Conservation (phyloP, 1,140 invertebrate species). For the Pseudachorutes palmiensis region DNA sequence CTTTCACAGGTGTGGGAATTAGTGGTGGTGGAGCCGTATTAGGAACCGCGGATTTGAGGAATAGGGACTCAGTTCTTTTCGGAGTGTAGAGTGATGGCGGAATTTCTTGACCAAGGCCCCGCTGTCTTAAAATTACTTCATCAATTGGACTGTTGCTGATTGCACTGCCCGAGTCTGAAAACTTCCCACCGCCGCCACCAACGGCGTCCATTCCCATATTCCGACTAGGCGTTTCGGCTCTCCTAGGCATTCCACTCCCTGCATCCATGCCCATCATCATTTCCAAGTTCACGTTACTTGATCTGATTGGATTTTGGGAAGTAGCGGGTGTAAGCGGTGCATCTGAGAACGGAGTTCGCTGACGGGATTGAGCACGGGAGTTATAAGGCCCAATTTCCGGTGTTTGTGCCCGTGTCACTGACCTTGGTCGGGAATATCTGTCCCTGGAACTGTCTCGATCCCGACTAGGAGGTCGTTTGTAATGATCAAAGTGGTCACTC, state of each 20-base stretch:
- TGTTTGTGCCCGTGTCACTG: conserved; percentile 43
- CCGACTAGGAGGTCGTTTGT: conserved; percentile 67
- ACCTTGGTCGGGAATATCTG: conserved; percentile 42
- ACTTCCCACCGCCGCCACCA: background rate
- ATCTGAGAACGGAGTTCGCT: conserved; percentile 37
- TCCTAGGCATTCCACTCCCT: background rate
- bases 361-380: conserved; percentile 47
- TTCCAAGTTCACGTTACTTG: conserved; percentile 20
- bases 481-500: conserved; percentile 78
- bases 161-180: conserved; percentile 21
- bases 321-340: background rate
- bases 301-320: conserved; percentile 9
- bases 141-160: conserved; percentile 44
- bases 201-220: conserved; percentile 22
- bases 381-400: conserved; percentile 52
- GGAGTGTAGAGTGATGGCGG: conserved; percentile 69
- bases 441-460: conserved; percentile 71
- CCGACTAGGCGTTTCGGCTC: conserved; percentile 32
- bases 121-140: conserved; percentile 65
- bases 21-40: conserved; percentile 25
- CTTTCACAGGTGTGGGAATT: conserved; percentile 33
- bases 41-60: conserved; percentile 40
- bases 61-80: conserved; percentile 73
- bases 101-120: conserved; percentile 72
- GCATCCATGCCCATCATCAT: conserved; percentile 40